Evolutionary conservation across 2,113 vertebrate species (phyloP), one percentile per base, ranked within the genome.

Genomic region (Cettia cetti): DNA sequence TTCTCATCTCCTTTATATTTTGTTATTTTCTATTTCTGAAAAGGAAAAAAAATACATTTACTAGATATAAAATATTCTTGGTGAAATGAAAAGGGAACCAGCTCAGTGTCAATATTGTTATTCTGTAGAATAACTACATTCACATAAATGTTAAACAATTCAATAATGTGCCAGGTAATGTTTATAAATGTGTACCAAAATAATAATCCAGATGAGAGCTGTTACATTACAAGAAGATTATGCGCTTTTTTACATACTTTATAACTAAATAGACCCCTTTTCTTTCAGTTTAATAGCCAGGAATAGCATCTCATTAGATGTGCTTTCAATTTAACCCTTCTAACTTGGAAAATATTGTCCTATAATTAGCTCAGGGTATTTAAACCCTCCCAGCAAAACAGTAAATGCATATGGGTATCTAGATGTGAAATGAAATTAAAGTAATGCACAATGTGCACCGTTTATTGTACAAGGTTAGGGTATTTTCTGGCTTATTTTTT

Each of bases 341-440:
- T 90, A 93, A 82, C 24, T 79, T 76, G 64, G 69, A 95, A 95
- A 93, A 94, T 69, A 90, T 78, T 93, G 85, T 94, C 81, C 64
- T 94, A 80, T 97, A 96, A 97, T 97, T 97, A 97, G 80, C 45
- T 86, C n/a, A 89, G 86, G 71, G 37, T 94, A 70, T 95, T 95
- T 92, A 94, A 96, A 88, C 33, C 30, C 89, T 89, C 72, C 59
- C 72, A 87, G 92, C 53, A 90, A 97, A 94, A 93, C 90, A 83
- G 71, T 69, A 86, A 91, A 92, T 85, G 86, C 84, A 74, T 90
- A 92, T 47, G 42, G 18, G 45, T 88, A 66, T 63, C 60, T 95
- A 90, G 50, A 95, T 95, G 64, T 91, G 86, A 96, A 95, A 92
- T 68, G 26, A 89, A 93, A 95, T 92, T 80, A 79, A 45, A 83